Percentiles rank a stretch among this genome's conserved stretches.
These are phyloP conservation scores for Cosmopolites sordidus DNA, from an alignment of 2,888 invertebrate genomes.

Conservation along the genomic window DNA sequence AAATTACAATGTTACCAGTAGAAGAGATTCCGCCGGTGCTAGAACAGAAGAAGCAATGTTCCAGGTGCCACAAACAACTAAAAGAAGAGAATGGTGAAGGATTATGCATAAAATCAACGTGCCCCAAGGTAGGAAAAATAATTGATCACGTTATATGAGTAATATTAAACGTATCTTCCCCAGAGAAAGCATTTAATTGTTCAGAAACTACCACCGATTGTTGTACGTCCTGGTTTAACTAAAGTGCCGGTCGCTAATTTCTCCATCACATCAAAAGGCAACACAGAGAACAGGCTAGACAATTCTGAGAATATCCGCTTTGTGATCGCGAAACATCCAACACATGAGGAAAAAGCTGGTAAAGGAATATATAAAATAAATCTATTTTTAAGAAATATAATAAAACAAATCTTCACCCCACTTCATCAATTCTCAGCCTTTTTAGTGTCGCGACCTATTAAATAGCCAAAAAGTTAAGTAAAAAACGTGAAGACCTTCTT, in stretches of 20 bases:
- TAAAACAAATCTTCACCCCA: too few relatives aligned
- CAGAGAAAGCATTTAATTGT: slow-evolving; percentile 18
- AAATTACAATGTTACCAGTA: slow-evolving; percentile 6
- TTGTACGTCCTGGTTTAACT: slow-evolving; percentile 52
- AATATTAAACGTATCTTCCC: too few relatives aligned
- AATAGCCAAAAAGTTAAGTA: too few relatives aligned
- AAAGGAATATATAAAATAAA: too few relatives aligned
- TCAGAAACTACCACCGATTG: slow-evolving; percentile 43
- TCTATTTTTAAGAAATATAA: too few relatives aligned
- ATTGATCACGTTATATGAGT: background rate
- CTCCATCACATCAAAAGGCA: slow-evolving; percentile 18
- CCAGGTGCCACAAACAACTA: slow-evolving; percentile 2
- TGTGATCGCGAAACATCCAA: background rate
- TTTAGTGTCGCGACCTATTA: too few relatives aligned
- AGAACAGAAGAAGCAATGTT: background rate
- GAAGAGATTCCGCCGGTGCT: background rate
- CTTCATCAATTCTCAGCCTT: too few relatives aligned
- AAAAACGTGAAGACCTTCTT: too few relatives aligned
- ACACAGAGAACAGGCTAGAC: slow-evolving; percentile 11
- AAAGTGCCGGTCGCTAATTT: slow-evolving; percentile 14
- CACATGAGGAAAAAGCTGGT: too few relatives aligned
- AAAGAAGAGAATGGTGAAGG: slow-evolving; percentile 7
- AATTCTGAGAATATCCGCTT: slow-evolving; percentile 13
- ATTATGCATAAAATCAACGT: background rate
- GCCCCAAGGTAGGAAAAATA: slow-evolving; percentile 1